Evolutionary conservation across 1,140 invertebrate genomes (phyloP).

Genomic region (Bathynomus jamesi): DNA sequence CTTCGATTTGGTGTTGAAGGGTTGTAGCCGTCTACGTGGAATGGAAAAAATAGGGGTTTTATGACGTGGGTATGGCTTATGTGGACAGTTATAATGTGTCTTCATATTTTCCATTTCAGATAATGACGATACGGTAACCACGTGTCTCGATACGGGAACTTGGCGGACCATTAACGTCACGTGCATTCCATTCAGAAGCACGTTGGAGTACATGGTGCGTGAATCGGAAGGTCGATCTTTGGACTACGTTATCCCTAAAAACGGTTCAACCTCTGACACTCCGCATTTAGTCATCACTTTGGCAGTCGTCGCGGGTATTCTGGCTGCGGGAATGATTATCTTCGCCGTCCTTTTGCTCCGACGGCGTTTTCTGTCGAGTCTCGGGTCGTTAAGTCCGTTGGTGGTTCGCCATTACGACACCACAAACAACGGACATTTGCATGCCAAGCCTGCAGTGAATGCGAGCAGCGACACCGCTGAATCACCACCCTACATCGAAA

Average conservation of each 20-base stretch:
- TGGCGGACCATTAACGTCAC: slow-evolving; percentile 29
- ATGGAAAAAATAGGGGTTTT: no score
- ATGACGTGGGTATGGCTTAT: no score
- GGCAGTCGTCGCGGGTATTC: slow-evolving; percentile 28
- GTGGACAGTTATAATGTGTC: no score
- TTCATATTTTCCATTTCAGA: no score
- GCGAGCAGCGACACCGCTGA: slow-evolving; percentile 1
- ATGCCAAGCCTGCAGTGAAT: slow-evolving; percentile 2
- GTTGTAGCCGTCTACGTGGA: no score
- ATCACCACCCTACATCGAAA: background rate
- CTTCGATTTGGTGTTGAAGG: no score
- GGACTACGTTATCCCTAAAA: slow-evolving; percentile 14
- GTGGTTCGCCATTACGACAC: slow-evolving; percentile 16
- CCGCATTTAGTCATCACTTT: slow-evolving; percentile 24
- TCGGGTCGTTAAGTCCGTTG: slow-evolving; percentile 21
- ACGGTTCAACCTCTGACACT: background rate
- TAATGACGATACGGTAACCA: slow-evolving; percentile 29
- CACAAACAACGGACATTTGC: slow-evolving; percentile 8
- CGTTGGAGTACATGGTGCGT: background rate
- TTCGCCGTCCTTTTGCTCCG: slow-evolving; percentile 19
- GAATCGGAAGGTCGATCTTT: slow-evolving; percentile 18
- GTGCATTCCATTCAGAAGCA: slow-evolving; percentile 10
- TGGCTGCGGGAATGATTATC: slow-evolving; percentile 26
- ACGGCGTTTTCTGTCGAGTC: slow-evolving; percentile 15
- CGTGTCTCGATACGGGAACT: slow-evolving; percentile 24